These are phyloP conservation scores for Clunio marinus DNA, from an alignment of 2,888 invertebrate genomes.

Conservation along the genomic window DNA sequence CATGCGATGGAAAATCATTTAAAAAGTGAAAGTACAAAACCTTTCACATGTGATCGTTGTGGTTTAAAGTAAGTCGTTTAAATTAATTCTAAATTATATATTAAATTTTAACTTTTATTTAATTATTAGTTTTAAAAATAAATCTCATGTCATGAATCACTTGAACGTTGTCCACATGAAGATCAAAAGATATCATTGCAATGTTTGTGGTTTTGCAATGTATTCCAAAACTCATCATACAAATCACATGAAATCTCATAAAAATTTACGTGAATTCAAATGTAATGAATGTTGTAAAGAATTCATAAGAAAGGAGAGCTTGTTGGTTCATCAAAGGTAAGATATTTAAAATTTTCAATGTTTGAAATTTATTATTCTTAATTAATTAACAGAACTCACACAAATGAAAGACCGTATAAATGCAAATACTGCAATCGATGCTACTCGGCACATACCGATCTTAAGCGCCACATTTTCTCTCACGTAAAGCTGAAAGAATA, in stretches of 20 bases:
- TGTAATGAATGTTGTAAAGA: not conserved
- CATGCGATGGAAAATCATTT: not conserved
- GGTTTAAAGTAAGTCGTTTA: not conserved
- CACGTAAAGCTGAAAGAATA: not conserved
- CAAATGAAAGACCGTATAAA: not conserved
- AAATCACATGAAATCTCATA: not conserved
- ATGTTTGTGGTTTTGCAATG: not conserved
- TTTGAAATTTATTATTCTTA: not conserved
- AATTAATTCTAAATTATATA: no score
- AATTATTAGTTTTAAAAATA: not conserved
- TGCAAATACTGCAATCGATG: not conserved
- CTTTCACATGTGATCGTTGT: not conserved
- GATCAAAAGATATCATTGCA: not conserved
- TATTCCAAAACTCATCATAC: not conserved
- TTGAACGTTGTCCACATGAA: not conserved
- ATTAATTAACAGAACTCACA: not conserved
- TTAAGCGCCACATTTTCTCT: not conserved
- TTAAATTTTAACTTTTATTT: not conserved
- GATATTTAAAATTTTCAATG: not conserved
- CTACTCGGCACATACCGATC: not conserved
- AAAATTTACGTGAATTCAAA: not conserved
- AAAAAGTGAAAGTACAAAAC: not conserved
- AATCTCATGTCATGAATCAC: constrained; percentile 8
- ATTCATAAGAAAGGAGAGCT: not conserved
- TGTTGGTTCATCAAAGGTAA: not conserved